A percentile compares a stretch with the other conserved stretches of the same genome.
Conservation (phyloP, 2,888 invertebrate genomes). For the Pseudococcus longispinus region DNA sequence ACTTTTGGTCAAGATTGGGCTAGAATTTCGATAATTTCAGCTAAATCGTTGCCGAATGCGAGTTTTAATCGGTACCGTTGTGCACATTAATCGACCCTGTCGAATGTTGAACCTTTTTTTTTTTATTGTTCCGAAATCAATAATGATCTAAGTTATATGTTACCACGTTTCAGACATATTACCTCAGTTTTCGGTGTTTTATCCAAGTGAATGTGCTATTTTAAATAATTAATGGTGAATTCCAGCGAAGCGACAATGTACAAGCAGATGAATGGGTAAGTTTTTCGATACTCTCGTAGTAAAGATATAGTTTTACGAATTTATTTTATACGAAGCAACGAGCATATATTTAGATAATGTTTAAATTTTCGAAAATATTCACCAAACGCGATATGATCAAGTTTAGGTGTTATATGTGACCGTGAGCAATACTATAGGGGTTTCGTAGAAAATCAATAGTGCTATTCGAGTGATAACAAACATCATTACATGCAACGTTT, state of each 20-base stretch:
- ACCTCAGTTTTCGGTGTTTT: not conserved
- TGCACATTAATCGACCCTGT: not conserved
- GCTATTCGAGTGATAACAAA: not conserved
- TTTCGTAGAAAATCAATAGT: not conserved
- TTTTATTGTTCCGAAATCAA: not conserved
- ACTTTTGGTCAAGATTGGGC: not conserved
- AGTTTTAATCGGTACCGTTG: not conserved
- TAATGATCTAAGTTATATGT: not conserved
- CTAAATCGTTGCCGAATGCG: not conserved
- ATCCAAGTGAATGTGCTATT: not conserved
- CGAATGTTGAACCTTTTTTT: not conserved
- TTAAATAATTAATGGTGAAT: not conserved
- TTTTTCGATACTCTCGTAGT: not conserved
- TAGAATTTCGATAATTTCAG: not conserved
- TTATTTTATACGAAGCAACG: not conserved
- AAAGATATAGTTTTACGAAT: not conserved
- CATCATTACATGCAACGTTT: not conserved
- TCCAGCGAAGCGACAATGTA: not conserved
- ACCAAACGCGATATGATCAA: not conserved
- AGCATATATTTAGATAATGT: not conserved
- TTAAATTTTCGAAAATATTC: not conserved
- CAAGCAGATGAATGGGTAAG: constrained; percentile 18
- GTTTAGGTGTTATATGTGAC: not conserved
- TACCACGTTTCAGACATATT: not conserved
- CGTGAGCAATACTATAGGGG: not conserved